Evolutionary conservation across 2,888 invertebrate species (phyloP), one percentile per base, ranked within the genome.

Genomic region (Chymomyza procnemis): DNA sequence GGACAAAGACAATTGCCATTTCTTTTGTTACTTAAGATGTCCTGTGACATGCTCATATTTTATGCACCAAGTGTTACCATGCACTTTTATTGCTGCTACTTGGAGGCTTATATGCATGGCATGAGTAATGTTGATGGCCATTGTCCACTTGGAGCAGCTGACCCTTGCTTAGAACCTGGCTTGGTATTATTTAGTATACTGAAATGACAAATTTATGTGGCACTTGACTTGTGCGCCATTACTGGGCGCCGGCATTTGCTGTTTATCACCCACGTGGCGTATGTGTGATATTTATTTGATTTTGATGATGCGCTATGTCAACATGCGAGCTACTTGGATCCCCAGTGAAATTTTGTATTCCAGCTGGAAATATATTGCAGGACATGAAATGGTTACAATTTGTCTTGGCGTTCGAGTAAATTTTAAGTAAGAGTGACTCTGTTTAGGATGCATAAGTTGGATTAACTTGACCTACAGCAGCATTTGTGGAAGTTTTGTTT

Each of bases 1-100:
- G 4, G 26, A 12, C 26, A 21, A 55, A 55, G 22, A 26, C 22
- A 55, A 30, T 30, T 8, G 14, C 26, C 26, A 6, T 48, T 64
- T 50, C 47, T 50, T 55, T 47, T 47, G 9, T 63, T 63, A 57
- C 50, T 59, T 65, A 63, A 71, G 69, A 69, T 68, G 66, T 55
- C 34, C 52, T 61, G 59, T 54, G 66, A 56, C 68, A 83, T 66
- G 80, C 63, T 73, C 70, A 78, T 76, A 78, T 73, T 73, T 85
- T 70, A 66, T 80, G 76, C 76, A 85, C 80, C 83, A 83, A 83
- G 72, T 73, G 78, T 84, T 74, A 46, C 86, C 69, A 82, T 85
- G 77, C 80, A 82, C 78, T 80, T 75, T 74, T 50, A 56, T 82
- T 73, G 63, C 71, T 41, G 63, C 47, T 62, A 50, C 64, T 50